Percentiles rank a stretch among this genome's conserved stretches.
Evolutionary conservation across 2,113 vertebrate species (phyloP).

Genomic region (Polypterus senegalus): DNA sequence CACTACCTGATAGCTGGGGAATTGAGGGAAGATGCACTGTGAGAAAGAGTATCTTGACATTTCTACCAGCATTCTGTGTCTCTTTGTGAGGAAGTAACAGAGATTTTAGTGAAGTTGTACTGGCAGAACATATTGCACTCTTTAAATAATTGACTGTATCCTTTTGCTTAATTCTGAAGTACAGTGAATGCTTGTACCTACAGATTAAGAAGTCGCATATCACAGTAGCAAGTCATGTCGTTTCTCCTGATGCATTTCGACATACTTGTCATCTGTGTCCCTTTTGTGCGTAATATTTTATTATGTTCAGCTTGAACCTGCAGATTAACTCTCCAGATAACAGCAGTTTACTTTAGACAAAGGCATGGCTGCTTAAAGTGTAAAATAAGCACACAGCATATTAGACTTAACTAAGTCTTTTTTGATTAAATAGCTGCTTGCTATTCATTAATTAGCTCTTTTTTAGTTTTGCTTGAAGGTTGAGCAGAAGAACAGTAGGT

Average conservation of each 20-base stretch:
- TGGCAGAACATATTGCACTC: constrained; percentile 60
- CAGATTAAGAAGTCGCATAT: constrained; percentile 58
- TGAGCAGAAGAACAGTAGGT: too few relatives aligned
- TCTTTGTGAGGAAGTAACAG: constrained; percentile 44
- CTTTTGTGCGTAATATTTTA: constrained; percentile 52
- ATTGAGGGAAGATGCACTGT: constrained; percentile 29
- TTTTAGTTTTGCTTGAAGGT: too few relatives aligned
- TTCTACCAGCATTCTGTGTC: constrained; percentile 48
- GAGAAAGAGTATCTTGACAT: constrained; percentile 41
- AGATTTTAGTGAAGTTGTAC: constrained; percentile 35
- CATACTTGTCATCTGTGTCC: constrained; percentile 42
- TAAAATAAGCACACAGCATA: too few relatives aligned
- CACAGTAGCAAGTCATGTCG: constrained; percentile 36
- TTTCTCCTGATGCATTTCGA: constrained; percentile 57
- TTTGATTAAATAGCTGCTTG: too few relatives aligned
- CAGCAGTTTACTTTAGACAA: not conserved
- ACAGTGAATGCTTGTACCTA: constrained; percentile 63
- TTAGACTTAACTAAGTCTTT: too few relatives aligned
- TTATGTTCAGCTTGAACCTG: constrained; percentile 35
- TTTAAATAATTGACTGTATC: constrained; percentile 74
- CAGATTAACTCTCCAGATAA: constrained; percentile 31
- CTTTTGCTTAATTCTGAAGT: constrained; percentile 52
- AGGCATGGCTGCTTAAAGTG: too few relatives aligned
- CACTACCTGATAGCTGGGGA: constrained; percentile 35
- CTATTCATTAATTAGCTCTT: too few relatives aligned